phyloP scores from a whole-genome alignment of 2,797 vertebrate genomes.

The Schizopygopsis pylzovi region DNA sequence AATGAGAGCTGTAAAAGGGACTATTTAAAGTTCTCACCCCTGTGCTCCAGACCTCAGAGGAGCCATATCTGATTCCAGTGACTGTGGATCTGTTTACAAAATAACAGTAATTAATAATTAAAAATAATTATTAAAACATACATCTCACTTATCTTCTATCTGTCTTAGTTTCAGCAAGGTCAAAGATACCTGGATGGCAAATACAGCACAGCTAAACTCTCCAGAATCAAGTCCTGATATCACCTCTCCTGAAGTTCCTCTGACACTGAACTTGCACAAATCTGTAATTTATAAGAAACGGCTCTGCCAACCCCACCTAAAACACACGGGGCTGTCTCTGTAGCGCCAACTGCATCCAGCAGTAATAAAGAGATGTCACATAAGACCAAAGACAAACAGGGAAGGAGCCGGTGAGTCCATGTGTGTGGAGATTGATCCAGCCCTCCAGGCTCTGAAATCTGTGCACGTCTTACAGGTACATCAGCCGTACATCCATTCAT shows the following conservation, averaged over 20 bases:
- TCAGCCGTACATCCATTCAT: conserved; percentile 34
- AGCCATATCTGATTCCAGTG: conserved; percentile 32
- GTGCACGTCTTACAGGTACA: conserved; percentile 2
- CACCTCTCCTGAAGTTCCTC: neutral
- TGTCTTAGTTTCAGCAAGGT: neutral
- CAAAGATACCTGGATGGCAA: neutral
- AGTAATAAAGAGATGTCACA: conserved; percentile 29
- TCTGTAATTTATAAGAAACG: conserved; percentile 46
- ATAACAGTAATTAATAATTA: neutral
- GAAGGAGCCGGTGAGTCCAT: conserved; percentile 26
- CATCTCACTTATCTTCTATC: neutral
- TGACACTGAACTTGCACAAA: conserved; percentile 2
- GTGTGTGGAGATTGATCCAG: conserved; percentile 11
- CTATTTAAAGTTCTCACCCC: conserved; percentile 21
- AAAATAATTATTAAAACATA: neutral
- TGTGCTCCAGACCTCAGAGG: conserved; percentile 1
- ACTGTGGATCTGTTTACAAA: neutral
- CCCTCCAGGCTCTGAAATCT: conserved; percentile 23
- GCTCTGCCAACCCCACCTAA: conserved; percentile 2
- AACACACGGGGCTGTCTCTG: conserved; percentile 24
- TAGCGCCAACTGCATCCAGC: neutral
- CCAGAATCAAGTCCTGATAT: neutral
- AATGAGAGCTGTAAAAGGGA: neutral
- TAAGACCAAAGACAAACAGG: conserved; percentile 29
- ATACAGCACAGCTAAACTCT: neutral